Conservation (phyloP, 2,888 invertebrate genomes). For the Agonopterix heracliana region DNA sequence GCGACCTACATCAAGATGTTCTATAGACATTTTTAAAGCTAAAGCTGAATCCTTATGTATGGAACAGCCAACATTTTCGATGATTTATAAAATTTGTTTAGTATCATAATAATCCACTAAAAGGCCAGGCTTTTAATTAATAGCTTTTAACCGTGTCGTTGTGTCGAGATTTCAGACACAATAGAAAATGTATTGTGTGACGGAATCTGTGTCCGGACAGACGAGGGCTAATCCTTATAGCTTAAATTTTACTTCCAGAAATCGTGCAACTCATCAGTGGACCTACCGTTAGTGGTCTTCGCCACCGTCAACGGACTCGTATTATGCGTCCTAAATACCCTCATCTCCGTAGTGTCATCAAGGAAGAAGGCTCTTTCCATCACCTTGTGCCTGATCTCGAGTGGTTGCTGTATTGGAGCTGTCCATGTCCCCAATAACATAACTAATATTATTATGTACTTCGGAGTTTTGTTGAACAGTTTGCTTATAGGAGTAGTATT, state of each 20-base stretch:
- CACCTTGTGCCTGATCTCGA: slow-evolving; percentile 8
- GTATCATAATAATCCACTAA: no score
- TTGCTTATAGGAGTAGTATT: slow-evolving; percentile 33
- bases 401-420: slow-evolving; percentile 9
- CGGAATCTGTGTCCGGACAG: no score
- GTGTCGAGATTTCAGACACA: no score
- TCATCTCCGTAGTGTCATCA: slow-evolving; percentile 15
- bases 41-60: no score
- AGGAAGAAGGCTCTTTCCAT: slow-evolving; percentile 16
- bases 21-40: no score
- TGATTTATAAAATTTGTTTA: no score
- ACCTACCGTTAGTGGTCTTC: slow-evolving; percentile 1
- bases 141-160: no score
- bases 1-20: no score
- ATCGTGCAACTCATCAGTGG: neutral
- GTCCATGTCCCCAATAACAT: slow-evolving; percentile 22
- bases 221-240: no score
- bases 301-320: neutral
- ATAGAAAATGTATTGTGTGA: no score
- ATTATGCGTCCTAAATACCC: slow-evolving; percentile 8
- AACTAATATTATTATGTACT: slow-evolving; percentile 27
- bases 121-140: no score
- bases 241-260: neutral
- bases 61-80: no score
- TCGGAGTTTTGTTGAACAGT: slow-evolving; percentile 25